Evolutionary conservation across 2,797 vertebrate species (phyloP), one percentile per base, ranked within the genome.

Genomic region (Sebastes itinus): DNA sequence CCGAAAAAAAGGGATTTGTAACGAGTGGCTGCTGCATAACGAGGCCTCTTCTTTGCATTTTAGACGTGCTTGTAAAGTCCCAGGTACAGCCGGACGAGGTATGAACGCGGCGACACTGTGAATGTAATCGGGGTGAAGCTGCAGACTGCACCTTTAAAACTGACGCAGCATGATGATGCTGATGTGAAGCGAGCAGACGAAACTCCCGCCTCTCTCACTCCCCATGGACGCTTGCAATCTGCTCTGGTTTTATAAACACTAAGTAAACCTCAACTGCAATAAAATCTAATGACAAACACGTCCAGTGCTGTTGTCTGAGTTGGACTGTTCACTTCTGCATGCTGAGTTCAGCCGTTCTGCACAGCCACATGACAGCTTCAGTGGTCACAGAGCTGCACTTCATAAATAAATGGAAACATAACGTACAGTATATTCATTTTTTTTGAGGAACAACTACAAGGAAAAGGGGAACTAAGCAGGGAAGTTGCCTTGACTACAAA

Each of bases 211-310:
- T 80, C 74, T 62, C 79, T 77, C 80, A 49, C 78, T 75, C 84
- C 85, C 73, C 77, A 35, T 72, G 80, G 88, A 90, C 77, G 89
- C 90, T 82, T 94, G 83, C 81, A 79, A 88, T 93, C 89, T 80
- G 89, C 85, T 92, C 83, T 91, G 91, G 74, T 94, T 95, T 94
- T 93, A 83, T 93, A 93, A 92, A 94, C 85, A 92, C 85, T 52
- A 84, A 87, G 75, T 87, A 85, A 92, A 94, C 85, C 89, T 94
- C 84, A 85, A 88, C 93, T 95, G 94, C 94, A 96, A 93, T 94
- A 93, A 89, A 92, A 82, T 72, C 23, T 63, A 78, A 69, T 9
- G 60, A 89, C 75, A 80, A 91, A 88, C 85, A 84, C 25, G 27
- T 62, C 8, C 32, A 22, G 59, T 12, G 32, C 59, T 33, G 82